Evolutionary conservation across 2,113 vertebrate genomes (phyloP).

Genomic region (Perca schrenkii): DNA sequence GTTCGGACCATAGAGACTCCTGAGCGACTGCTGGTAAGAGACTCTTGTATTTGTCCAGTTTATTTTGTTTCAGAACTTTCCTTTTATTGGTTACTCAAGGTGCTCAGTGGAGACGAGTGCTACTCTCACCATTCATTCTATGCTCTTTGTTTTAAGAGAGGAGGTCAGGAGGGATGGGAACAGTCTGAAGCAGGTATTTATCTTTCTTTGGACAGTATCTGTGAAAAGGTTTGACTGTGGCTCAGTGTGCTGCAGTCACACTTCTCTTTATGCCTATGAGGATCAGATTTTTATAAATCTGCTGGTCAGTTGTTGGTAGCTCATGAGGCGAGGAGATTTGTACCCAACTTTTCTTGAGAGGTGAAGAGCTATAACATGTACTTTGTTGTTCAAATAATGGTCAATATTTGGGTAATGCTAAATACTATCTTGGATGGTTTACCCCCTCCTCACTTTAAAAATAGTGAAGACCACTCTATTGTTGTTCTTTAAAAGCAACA

Average conservation of each 20-base stretch:
- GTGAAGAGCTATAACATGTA: not conserved
- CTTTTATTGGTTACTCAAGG: not conserved
- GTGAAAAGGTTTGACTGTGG: slow-evolving; percentile 19
- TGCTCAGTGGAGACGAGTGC: not conserved
- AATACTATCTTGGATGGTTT: not conserved
- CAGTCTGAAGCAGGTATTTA: slow-evolving; percentile 20
- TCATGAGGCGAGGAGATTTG: not conserved
- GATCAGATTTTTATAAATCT: not conserved
- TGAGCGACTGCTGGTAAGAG: slow-evolving; percentile 1
- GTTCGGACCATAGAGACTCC: slow-evolving; percentile 1
- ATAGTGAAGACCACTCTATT: not conserved
- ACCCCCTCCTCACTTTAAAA: not conserved
- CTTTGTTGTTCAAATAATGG: not conserved
- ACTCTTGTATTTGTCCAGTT: not conserved
- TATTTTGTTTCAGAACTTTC: not conserved
- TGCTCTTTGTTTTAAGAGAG: slow-evolving; percentile 39
- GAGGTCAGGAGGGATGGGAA: slow-evolving; percentile 25
- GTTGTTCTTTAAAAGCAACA: not conserved
- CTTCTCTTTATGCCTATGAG: not conserved
- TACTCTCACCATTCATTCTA: slow-evolving; percentile 20
- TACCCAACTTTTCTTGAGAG: not conserved
- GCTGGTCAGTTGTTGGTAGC: not conserved
- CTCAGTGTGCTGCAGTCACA: not conserved
- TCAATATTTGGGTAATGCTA: not conserved
- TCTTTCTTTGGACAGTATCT: slow-evolving; percentile 10